Evolutionary conservation across 2,888 invertebrate genomes (phyloP).

Genomic region (Opisthograptis luteolata): DNA sequence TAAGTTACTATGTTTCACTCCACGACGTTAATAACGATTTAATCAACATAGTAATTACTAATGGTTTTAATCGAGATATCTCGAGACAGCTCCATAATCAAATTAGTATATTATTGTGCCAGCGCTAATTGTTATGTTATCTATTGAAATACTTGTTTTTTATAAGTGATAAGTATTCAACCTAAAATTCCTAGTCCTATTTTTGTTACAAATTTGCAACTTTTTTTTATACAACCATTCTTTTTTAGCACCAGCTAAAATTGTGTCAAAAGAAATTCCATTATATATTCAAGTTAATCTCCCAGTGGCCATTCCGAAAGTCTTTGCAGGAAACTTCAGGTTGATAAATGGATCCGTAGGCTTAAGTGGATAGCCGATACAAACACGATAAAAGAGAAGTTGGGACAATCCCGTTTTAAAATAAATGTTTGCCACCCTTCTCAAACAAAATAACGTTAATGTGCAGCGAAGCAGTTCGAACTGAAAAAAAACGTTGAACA

Average conservation of each 20-base stretch:
- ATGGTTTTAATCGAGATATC: too few species aligned
- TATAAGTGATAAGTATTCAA: too few species aligned
- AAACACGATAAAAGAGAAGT: slow-evolving; percentile 59
- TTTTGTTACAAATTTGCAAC: too few species aligned
- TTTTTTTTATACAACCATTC: slow-evolving; percentile 1
- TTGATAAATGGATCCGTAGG: slow-evolving; percentile 38
- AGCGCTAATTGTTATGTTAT: too few species aligned
- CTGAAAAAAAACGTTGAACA: slow-evolving; percentile 38
- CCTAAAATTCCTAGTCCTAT: too few species aligned
- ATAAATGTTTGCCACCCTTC: slow-evolving; percentile 46
- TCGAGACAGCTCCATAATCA: too few species aligned
- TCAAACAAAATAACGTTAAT: slow-evolving; percentile 43
- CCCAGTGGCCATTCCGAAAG: slow-evolving; percentile 11
- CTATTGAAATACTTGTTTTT: too few species aligned
- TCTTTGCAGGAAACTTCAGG: slow-evolving; percentile 18
- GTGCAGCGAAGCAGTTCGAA: slow-evolving; percentile 44
- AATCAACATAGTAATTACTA: too few species aligned
- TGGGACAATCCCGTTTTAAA: slow-evolving; percentile 45
- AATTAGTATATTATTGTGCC: too few species aligned
- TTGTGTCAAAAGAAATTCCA: slow-evolving; percentile 8
- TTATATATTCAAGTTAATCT: slow-evolving; percentile 16
- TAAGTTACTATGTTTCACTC: too few species aligned
- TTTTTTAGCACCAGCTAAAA: slow-evolving; percentile 5
- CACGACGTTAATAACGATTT: too few species aligned
- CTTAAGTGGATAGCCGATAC: slow-evolving; percentile 38